A percentile compares a stretch with the other conserved stretches of the same genome.
Evolutionary conservation across 2,888 invertebrate genomes (phyloP).

Genomic region (Epinotia demarniana): DNA sequence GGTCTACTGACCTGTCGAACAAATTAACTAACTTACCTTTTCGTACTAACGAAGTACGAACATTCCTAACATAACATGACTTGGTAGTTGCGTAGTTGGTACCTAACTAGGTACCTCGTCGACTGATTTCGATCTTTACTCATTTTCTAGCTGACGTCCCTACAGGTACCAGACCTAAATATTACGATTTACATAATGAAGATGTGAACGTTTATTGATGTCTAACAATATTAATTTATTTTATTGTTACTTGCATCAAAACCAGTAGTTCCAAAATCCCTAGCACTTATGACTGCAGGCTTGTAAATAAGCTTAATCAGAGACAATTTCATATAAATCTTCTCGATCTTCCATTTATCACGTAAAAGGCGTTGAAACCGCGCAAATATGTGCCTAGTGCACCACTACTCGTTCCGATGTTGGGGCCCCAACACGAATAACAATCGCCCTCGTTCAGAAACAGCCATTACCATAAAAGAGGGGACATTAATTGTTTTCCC

Average conservation of each 20-base stretch:
- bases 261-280: not conserved
- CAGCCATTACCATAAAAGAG: constrained; percentile 33
- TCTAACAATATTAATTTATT: not conserved
- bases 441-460: constrained; percentile 38
- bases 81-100: no score
- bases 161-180: not conserved
- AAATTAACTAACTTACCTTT: not conserved
- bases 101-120: no score
- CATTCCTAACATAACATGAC: no score
- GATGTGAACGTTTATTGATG: not conserved
- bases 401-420: constrained; percentile 33
- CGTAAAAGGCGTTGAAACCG: constrained; percentile 29
- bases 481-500: constrained; percentile 32
- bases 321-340: constrained; percentile 13
- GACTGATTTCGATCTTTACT: not conserved
- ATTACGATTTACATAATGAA: not conserved
- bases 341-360: constrained; percentile 35
- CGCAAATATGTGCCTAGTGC: constrained; percentile 29
- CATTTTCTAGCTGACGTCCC: not conserved
- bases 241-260: not conserved
- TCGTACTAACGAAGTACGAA: not conserved
- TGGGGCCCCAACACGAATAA: constrained; percentile 58
- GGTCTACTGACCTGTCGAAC: not conserved
- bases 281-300: not conserved
- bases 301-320: not conserved